phyloP scores from a whole-genome alignment of 2,888 invertebrate genomes.

The Dinocampus coccinellae region DNA sequence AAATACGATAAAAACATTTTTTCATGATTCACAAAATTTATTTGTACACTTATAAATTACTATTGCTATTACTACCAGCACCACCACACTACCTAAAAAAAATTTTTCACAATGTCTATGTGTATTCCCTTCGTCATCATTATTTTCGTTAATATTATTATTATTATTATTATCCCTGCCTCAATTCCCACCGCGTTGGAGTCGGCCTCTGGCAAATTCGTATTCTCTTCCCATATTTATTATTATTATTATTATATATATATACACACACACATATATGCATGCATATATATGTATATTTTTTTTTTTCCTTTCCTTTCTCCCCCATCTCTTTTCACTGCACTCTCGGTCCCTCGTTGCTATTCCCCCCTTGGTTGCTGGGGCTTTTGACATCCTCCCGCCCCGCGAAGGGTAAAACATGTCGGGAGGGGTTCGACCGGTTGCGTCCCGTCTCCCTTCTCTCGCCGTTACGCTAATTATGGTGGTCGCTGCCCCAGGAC shows the following conservation, averaged over 20 bases:
- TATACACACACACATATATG: no score
- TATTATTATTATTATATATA: no score
- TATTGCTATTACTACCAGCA: no score
- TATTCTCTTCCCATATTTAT: slow-evolving; percentile 20
- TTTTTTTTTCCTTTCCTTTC: slow-evolving; percentile 43
- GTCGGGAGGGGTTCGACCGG: slow-evolving; percentile 17
- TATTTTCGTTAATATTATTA: slow-evolving; percentile 41
- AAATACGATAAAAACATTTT: no score
- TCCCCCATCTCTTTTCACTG: slow-evolving; percentile 35
- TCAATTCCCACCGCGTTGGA: slow-evolving; percentile 59
- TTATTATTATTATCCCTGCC: slow-evolving; percentile 58
- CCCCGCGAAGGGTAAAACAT: slow-evolving; percentile 22
- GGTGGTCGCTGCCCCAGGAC: slow-evolving; percentile 62
- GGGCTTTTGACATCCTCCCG: slow-evolving; percentile 31
- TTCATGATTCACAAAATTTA: no score
- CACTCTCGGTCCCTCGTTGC: slow-evolving; percentile 28
- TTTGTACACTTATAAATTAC: no score
- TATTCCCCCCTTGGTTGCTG: slow-evolving; percentile 19
- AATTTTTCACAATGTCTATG: not conserved
- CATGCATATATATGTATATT: no score
- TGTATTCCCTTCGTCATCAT: not conserved
- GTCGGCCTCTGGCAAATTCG: slow-evolving; percentile 51
- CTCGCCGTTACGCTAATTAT: slow-evolving; percentile 62
- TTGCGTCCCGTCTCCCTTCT: slow-evolving; percentile 38
- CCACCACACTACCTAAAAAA: not conserved